phyloP scores from a whole-genome alignment of 2,113 vertebrate species.

The Amia ocellicauda region DNA sequence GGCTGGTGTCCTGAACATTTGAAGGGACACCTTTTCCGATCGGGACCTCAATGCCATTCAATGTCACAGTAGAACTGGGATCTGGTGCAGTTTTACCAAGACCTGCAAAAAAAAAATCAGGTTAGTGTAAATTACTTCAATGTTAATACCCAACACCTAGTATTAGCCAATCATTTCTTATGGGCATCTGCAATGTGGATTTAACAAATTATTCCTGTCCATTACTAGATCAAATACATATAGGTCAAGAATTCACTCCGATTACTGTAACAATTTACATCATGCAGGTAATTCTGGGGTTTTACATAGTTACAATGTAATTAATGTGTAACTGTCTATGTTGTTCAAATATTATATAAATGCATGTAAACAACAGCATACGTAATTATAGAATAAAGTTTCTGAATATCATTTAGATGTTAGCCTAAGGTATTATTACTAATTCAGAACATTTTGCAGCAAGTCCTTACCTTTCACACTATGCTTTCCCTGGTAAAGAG shows the following conservation, averaged over 20 bases:
- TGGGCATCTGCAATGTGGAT: not conserved
- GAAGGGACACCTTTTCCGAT: slow-evolving; percentile 81
- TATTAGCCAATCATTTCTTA: not conserved
- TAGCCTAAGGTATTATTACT: not conserved
- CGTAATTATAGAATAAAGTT: not conserved
- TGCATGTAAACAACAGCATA: too few species aligned
- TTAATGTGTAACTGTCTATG: too few species aligned
- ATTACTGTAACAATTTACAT: too few species aligned
- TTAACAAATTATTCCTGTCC: not conserved
- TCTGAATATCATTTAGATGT: too few species aligned
- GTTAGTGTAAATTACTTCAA: not conserved
- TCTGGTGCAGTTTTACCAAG: slow-evolving; percentile 92
- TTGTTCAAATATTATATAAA: too few species aligned
- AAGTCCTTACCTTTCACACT: slow-evolving; percentile 88
- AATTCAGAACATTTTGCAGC: not conserved
- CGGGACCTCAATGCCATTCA: slow-evolving; percentile 87
- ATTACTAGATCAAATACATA: too few species aligned
- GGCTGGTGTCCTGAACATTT: slow-evolving; percentile 86
- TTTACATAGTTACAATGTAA: too few species aligned
- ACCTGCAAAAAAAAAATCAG: slow-evolving; percentile 61
- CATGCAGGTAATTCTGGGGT: too few species aligned
- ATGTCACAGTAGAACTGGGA: slow-evolving; percentile 69
- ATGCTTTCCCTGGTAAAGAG: slow-evolving; percentile 95
- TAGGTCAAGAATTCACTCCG: too few species aligned
- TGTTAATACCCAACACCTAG: not conserved